Evolutionary conservation across 1,140 invertebrate species (phyloP).

Genomic region (Amyelois transitella): DNA sequence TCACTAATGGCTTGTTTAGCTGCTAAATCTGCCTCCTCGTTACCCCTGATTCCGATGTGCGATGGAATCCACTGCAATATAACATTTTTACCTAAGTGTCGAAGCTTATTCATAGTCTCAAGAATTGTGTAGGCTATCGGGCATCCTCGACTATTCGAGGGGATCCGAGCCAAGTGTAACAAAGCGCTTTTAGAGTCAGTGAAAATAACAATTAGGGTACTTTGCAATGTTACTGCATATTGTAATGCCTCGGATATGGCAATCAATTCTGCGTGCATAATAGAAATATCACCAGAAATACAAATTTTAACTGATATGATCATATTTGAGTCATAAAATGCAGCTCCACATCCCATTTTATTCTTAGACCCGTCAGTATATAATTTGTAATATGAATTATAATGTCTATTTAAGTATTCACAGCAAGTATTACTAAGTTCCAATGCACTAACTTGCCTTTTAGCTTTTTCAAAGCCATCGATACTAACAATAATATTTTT

Average conservation of each 20-base stretch:
- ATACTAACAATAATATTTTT: constrained; percentile 6
- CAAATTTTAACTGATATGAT: background rate
- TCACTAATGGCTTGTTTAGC: background rate
- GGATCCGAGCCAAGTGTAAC: constrained; percentile 12
- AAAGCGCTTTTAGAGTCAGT: constrained; percentile 7
- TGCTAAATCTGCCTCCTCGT: constrained; percentile 1
- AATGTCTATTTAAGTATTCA: constrained; percentile 13
- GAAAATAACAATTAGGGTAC: background rate
- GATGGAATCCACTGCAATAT: constrained; percentile 7
- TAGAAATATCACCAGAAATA: constrained; percentile 5
- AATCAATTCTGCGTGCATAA: constrained; percentile 19
- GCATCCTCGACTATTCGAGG: constrained; percentile 8
- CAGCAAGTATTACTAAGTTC: constrained; percentile 1
- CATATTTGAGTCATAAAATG: background rate
- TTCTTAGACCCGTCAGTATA: constrained; percentile 19
- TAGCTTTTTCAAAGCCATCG: constrained; percentile 5
- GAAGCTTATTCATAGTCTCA: background rate
- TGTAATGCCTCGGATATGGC: constrained; percentile 14
- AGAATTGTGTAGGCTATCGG: constrained; percentile 16
- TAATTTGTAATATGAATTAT: constrained; percentile 16
- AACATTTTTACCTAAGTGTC: background rate
- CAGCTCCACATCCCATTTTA: background rate
- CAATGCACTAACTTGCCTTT: background rate
- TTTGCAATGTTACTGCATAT: background rate
- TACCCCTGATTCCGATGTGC: background rate